Evolutionary conservation across 2,888 invertebrate species (phyloP).

Genomic region (Eupithecia subfuscata): DNA sequence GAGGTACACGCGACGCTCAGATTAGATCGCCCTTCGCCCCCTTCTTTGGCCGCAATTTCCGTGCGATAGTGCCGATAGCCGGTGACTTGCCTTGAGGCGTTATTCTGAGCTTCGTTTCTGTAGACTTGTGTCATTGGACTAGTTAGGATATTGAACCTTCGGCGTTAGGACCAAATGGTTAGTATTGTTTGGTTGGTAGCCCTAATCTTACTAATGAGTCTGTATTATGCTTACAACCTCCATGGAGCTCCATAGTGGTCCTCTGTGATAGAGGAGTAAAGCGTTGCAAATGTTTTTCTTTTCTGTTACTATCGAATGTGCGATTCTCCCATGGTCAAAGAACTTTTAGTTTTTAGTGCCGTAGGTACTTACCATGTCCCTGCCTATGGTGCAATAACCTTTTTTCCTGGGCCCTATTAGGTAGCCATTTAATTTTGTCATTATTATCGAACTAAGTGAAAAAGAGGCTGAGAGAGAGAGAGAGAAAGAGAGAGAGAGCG

Average conservation of each 20-base stretch:
- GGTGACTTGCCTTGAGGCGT: slow-evolving; percentile 49
- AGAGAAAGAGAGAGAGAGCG: too few species aligned
- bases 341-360: too few species aligned
- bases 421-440: neutral
- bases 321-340: too few species aligned
- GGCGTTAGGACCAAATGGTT: neutral
- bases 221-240: neutral
- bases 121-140: neutral
- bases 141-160: neutral
- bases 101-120: slow-evolving; percentile 32
- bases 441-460: neutral
- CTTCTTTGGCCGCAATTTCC: slow-evolving; percentile 77
- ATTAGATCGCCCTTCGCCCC: slow-evolving; percentile 73
- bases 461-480: too few species aligned
- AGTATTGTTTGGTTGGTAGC: neutral
- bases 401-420: neutral
- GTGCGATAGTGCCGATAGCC: slow-evolving; percentile 66
- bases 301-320: too few species aligned
- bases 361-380: too few species aligned
- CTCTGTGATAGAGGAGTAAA: neutral
- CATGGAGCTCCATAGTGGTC: neutral
- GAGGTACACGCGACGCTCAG: slow-evolving; percentile 74
- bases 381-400: too few species aligned
- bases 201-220: too few species aligned
- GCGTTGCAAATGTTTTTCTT: neutral